Conservation (phyloP, 2,113 vertebrate genomes). For the Dendropsophus ebraccatus region DNA sequence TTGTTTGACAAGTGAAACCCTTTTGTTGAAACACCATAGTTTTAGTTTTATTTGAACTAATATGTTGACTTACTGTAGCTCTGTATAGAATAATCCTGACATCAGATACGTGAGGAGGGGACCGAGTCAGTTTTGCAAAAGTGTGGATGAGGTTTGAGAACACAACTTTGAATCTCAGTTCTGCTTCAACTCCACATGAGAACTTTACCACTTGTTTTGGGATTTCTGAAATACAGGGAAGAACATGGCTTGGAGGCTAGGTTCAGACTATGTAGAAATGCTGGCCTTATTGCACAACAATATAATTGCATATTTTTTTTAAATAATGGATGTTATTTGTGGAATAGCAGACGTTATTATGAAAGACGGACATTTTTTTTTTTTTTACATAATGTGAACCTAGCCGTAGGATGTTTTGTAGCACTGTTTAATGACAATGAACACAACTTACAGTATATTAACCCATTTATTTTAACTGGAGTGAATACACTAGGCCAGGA, state of each 20-base stretch:
- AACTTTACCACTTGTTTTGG: slow-evolving; percentile 70
- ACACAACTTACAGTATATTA: no score
- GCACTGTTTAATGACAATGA: background rate
- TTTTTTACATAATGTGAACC: no score
- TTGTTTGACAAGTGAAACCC: no score
- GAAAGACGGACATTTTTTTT: no score
- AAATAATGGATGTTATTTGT: no score
- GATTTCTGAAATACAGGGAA: slow-evolving; percentile 67
- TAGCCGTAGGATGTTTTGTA: background rate
- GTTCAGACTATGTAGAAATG: no score
- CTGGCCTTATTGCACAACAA: no score
- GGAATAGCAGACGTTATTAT: no score
- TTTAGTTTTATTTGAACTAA: background rate
- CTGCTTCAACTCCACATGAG: slow-evolving; percentile 70
- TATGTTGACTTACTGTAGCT: slow-evolving; percentile 71
- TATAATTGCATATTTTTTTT: no score
- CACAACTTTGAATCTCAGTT: slow-evolving; percentile 77
- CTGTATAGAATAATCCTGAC: slow-evolving; percentile 70
- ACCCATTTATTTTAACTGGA: background rate
- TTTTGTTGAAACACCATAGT: background rate
- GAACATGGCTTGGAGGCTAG: no score
- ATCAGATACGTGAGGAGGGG: slow-evolving; percentile 62
- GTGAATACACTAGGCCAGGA: background rate
- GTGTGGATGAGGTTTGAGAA: slow-evolving; percentile 82
- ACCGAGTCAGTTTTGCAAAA: slow-evolving; percentile 74